A percentile compares a stretch with the other conserved stretches of the same genome.
Conservation (phyloP, 2,797 vertebrate genomes). For the Xenentodon cancila region DNA sequence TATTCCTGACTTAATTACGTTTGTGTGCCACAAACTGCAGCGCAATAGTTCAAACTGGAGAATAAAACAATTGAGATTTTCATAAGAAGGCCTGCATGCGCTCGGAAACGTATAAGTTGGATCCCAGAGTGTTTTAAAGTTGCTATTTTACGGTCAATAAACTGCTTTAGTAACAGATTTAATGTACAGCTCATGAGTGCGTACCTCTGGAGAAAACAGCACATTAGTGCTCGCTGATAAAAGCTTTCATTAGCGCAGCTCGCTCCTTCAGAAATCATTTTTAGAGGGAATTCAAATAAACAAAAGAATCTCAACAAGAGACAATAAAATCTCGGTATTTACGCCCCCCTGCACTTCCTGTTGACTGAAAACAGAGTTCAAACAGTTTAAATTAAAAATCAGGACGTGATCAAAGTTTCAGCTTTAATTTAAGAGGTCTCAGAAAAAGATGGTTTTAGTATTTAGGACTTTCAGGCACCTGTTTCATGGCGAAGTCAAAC, state of each 20-base stretch:
- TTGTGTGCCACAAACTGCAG: slow-evolving; percentile 5
- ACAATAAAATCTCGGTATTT: no score
- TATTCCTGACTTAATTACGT: slow-evolving; percentile 20
- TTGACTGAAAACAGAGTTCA: no score
- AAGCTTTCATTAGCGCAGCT: slow-evolving; percentile 31
- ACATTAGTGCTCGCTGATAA: slow-evolving; percentile 13
- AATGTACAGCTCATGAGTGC: slow-evolving; percentile 31
- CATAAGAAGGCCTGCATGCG: slow-evolving; percentile 22
- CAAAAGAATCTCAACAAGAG: no score
- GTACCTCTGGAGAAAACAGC: slow-evolving; percentile 29
- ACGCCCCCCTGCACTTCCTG: no score
- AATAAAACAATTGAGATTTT: slow-evolving; percentile 9
- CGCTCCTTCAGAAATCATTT: not conserved
- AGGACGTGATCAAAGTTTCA: no score
- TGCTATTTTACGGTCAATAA: slow-evolving; percentile 24
- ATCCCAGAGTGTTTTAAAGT: slow-evolving; percentile 11
- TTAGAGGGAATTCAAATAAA: not conserved
- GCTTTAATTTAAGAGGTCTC: no score
- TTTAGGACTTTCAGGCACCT: no score
- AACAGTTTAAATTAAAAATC: no score
- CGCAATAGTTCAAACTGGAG: not conserved
- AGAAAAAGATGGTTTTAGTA: no score
- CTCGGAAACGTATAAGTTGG: slow-evolving; percentile 22
- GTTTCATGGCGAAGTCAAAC: no score
- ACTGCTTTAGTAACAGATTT: slow-evolving; percentile 16